These are phyloP conservation scores for Paratrypauchen microcephalus DNA, from an alignment of 2,797 vertebrate species.

Conservation along the genomic window DNA sequence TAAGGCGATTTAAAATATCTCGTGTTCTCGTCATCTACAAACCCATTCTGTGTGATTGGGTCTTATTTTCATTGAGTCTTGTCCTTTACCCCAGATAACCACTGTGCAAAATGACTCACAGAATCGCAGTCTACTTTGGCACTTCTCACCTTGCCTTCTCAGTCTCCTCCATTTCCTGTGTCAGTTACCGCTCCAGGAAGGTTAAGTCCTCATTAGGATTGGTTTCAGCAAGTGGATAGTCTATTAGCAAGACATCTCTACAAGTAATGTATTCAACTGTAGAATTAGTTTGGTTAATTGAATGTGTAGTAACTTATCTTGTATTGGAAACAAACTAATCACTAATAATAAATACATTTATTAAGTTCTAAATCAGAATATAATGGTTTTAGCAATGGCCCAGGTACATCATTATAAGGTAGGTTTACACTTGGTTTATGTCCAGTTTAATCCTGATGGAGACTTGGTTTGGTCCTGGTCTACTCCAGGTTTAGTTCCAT, in stretches of 20 bases:
- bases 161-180: constrained; percentile 28
- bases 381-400: too few relatives aligned
- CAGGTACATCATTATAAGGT: too few relatives aligned
- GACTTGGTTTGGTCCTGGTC: too few relatives aligned
- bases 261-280: background rate
- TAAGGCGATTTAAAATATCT: background rate
- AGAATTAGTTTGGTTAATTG: background rate
- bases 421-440: too few relatives aligned
- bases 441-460: too few relatives aligned
- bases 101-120: constrained; percentile 20
- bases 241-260: background rate
- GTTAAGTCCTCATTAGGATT: background rate
- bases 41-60: background rate
- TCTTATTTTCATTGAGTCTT: constrained; percentile 19
- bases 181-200: background rate
- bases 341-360: too few relatives aligned
- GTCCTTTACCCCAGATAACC: constrained; percentile 28
- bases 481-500: too few relatives aligned
- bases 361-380: too few relatives aligned
- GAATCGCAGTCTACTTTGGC: constrained; percentile 46
- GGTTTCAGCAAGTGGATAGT: background rate
- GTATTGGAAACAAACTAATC: too few relatives aligned
- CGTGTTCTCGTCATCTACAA: background rate
- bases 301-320: background rate
- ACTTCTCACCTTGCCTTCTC: constrained; percentile 23